Base-by-base conservation (phyloP, 2,113 vertebrate species). In the Spizaetus ornatus region DNA sequence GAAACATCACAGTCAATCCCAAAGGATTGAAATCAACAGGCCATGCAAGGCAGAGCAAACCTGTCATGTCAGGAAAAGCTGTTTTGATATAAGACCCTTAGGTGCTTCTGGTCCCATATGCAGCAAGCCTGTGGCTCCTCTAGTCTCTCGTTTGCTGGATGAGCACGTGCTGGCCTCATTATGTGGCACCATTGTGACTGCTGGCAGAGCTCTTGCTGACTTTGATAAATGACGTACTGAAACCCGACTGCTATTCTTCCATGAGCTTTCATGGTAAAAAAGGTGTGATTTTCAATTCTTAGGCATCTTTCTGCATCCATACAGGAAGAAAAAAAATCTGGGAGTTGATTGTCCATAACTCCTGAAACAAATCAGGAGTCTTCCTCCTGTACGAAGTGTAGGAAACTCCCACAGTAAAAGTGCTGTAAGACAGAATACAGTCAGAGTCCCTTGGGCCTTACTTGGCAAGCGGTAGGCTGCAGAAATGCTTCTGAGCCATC, bases 81-180 rank as follows among this genome's bases (percentile, higher is more conserved):
- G 9, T 67, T 83, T 58, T 58, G 16, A 16, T 77, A 4, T 15
- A 43, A 80, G 23, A 55, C 52, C 20, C 21, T 66, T 66, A 42
- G 73, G 36, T 84, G 50, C 27, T 59, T 81, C 77, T 71, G 38
- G 59, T 67, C n/a, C n/a, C 22, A 12, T 16, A 38, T 19, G n/a
- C 65, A 93, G 72, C 45, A 62, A 94, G 69, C 16, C 53, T 52
- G 10, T 36, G 55, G 18, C 55, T 93, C 38, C 63, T 87, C 32
- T 91, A 9, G 50, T 56, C 40, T 81, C 40, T 42, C 1, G 4
- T 36, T 88, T 58, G 10, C 43, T 48, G 55, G n/a, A 53, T 74
- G n/a, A 69, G 19, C 18, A 17, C 0, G 0, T 62, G 27, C 34
- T 58, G 53, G 23, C 22, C 36, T 81, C 1, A 0, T 36, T 65